These are phyloP conservation scores for Pituophis catenifer DNA, from an alignment of 2,113 vertebrate genomes.

Conservation along the genomic window DNA sequence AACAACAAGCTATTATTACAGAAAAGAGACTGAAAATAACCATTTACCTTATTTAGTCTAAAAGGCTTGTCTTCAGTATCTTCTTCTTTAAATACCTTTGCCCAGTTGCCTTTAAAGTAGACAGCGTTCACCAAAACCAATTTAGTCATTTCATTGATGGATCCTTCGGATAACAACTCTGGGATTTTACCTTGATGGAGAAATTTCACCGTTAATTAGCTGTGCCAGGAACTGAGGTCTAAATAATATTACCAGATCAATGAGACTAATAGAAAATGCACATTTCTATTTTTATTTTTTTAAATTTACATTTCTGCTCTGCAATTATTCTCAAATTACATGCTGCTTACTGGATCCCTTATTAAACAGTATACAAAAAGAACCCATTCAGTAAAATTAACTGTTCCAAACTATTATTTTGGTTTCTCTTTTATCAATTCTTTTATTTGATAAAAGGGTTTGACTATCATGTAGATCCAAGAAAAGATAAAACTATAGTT, in stretches of 20 bases:
- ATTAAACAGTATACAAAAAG: background rate
- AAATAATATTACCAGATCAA: background rate
- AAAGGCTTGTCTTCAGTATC: slow-evolving; percentile 77
- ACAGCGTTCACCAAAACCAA: slow-evolving; percentile 90
- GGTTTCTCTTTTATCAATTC: background rate
- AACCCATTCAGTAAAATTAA: background rate
- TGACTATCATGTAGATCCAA: background rate
- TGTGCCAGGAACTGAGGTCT: background rate
- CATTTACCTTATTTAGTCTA: slow-evolving; percentile 66
- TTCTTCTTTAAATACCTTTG: slow-evolving; percentile 69
- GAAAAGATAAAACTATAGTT: background rate
- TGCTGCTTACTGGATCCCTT: background rate
- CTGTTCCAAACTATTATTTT: background rate
- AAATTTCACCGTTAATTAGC: background rate
- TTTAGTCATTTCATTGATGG: slow-evolving; percentile 70
- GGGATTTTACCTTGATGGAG: slow-evolving; percentile 82
- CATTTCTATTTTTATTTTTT: no score
- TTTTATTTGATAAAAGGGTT: background rate
- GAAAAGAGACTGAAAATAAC: background rate
- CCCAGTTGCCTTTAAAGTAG: slow-evolving; percentile 95
- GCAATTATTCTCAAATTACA: background rate
- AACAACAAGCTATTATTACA: background rate
- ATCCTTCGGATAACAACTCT: slow-evolving; percentile 80
- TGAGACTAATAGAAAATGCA: background rate
- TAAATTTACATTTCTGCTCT: background rate